Evolutionary conservation across 2,113 vertebrate species (phyloP), one percentile per base, ranked within the genome.

Genomic region (Ceyx cyanopectus): DNA sequence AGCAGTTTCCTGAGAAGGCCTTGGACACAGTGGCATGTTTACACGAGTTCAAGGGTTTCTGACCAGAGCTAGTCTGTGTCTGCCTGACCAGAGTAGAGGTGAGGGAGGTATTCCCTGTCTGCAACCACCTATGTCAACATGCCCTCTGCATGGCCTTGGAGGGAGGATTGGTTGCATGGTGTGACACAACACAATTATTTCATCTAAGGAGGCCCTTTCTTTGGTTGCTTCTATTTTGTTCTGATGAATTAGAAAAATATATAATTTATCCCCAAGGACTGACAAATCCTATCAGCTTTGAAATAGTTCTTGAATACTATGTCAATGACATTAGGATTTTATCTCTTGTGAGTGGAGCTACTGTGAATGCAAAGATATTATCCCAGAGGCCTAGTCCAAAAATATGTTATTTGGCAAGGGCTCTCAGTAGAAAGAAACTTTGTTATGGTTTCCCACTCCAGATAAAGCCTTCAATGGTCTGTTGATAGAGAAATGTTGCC

Each of bases 261-360:
- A 10, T 50, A 1, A 2, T 87, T 91, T 72, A 7, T 68, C 69
- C 72, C 24, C 15, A 15, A 54, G 30, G 29, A 54, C 65, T 87
- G 82, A 41, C 1, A 10, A 68, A 41, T 26, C 14, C 70, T 1
- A 2, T 53, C 14, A 58, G 29, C 37, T 62, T 50, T 87, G 41
- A 23, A 82, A 11, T 74, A 22, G 21, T n/a, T 12, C 45, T 79
- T 65, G 40, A 65, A 65, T 61, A 29, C 9, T 61, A 58, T 62
- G 41, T 50, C 26, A 66, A 58, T 22, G 19, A 87, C 21, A 62
- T 62, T 32, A 94, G 50, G 37, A 32, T 81, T 79, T 89, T 77
- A 22, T 62, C 11, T 61, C 50, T 21, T 7, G 2, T 1, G 2
- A 68, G 58, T 0, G 2, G 48, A 85, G 23, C 6, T 88, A 30